Evolutionary conservation across 2,888 invertebrate species (phyloP).

Genomic region (Drosophila putrida): DNA sequence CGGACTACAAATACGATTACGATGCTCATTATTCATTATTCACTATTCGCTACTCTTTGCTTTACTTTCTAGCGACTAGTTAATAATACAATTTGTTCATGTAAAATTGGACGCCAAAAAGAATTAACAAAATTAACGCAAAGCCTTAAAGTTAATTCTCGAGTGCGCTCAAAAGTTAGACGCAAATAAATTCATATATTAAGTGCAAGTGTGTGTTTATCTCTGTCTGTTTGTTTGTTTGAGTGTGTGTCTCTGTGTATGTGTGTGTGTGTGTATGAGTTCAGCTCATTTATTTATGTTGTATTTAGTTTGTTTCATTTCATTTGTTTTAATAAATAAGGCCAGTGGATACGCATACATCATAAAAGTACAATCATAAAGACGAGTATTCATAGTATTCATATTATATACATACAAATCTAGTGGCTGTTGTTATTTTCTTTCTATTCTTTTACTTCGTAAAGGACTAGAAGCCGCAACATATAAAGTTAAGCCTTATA

Average conservation of each 20-base stretch:
- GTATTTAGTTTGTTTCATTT: slow-evolving; percentile 46
- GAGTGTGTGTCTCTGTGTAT: slow-evolving; percentile 19
- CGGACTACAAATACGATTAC: slow-evolving; percentile 55
- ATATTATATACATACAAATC: slow-evolving; percentile 48
- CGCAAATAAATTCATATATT: slow-evolving; percentile 58
- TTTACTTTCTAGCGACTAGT: slow-evolving; percentile 28
- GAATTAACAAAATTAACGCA: slow-evolving; percentile 67
- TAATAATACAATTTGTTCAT: slow-evolving; percentile 55
- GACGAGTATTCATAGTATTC: slow-evolving; percentile 50
- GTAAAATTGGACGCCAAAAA: slow-evolving; percentile 79
- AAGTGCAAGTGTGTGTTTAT: slow-evolving; percentile 41
- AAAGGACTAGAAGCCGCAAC: slow-evolving; percentile 68
- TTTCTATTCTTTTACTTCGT: slow-evolving; percentile 14
- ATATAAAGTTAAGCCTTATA: slow-evolving; percentile 59
- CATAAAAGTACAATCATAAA: slow-evolving; percentile 80
- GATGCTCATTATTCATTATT: slow-evolving; percentile 14
- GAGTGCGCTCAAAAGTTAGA: slow-evolving; percentile 61
- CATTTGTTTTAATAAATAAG: slow-evolving; percentile 80
- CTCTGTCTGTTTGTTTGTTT: slow-evolving; percentile 14
- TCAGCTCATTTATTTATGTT: slow-evolving; percentile 45
- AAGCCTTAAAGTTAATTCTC: slow-evolving; percentile 59
- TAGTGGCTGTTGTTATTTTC: slow-evolving; percentile 36
- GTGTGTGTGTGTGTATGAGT: slow-evolving; percentile 36
- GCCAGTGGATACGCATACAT: slow-evolving; percentile 84
- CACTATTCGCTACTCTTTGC: slow-evolving; percentile 7